Evolutionary conservation across 2,797 vertebrate genomes (phyloP).

Genomic region (Tapirus indicus): DNA sequence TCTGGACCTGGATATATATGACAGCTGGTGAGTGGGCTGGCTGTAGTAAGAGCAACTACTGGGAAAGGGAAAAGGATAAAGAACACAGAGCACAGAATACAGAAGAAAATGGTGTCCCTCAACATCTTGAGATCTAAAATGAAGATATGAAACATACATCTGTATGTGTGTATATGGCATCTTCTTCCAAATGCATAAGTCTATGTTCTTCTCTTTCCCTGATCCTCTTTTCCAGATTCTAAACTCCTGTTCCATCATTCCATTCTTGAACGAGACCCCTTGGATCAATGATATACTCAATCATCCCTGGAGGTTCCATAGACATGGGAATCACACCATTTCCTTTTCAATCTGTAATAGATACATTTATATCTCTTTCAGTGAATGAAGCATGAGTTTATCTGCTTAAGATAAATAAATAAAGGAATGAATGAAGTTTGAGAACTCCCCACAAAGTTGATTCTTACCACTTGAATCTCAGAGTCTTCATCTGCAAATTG

Average conservation of each 20-base stretch:
- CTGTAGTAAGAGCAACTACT: not conserved
- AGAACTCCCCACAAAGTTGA: not conserved
- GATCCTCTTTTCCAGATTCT: not conserved
- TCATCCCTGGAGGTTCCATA: not conserved
- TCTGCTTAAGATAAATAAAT: constrained; percentile 44
- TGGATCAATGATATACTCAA: not conserved
- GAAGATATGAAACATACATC: not conserved
- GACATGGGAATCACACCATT: not conserved
- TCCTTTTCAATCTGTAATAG: not conserved
- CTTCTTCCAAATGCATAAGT: not conserved
- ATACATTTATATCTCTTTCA: constrained; percentile 7
- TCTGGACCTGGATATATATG: not conserved
- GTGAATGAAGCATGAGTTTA: not conserved
- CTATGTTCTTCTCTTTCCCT: not conserved
- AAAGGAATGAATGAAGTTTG: not conserved
- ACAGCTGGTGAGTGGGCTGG: not conserved
- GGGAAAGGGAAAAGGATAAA: not conserved
- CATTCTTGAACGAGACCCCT: not conserved
- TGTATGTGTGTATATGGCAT: accelerated
- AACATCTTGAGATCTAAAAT: not conserved
- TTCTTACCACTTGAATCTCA: not conserved
- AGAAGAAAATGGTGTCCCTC: not conserved
- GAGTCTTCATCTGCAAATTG: not conserved
- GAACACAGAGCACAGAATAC: not conserved
- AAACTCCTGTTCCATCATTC: not conserved